These are phyloP conservation scores for Drosophila pallidifrons DNA, from an alignment of 1,140 invertebrate species.

Conservation along the genomic window DNA sequence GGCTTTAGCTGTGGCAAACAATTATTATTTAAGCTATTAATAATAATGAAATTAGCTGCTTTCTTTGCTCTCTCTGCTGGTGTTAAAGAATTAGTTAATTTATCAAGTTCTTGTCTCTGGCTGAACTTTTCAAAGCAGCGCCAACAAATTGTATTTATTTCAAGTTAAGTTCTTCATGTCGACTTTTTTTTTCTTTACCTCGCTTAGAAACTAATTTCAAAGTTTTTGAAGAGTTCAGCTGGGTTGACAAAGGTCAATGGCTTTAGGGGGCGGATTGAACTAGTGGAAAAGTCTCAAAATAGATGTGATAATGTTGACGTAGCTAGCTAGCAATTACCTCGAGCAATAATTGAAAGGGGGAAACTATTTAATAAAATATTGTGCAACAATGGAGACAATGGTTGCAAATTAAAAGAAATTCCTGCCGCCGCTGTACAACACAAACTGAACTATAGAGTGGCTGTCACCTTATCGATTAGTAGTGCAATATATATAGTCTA, in stretches of 20 bases:
- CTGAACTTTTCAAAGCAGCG: slow-evolving; percentile 3
- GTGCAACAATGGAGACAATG: not conserved
- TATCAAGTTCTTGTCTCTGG: slow-evolving; percentile 14
- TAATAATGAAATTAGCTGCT: slow-evolving; percentile 23
- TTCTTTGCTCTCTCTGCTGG: not conserved
- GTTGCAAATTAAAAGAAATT: not conserved
- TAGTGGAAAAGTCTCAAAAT: too few species aligned
- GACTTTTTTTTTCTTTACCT: not conserved
- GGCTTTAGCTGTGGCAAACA: slow-evolving; percentile 1
- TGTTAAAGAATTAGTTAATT: slow-evolving; percentile 24
- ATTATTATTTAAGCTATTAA: slow-evolving; percentile 23
- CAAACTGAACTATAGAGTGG: slow-evolving; percentile 5
- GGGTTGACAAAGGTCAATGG: slow-evolving; percentile 3
- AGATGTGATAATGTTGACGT: too few species aligned
- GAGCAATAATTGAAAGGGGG: too few species aligned
- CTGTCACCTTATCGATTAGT: slow-evolving; percentile 35
- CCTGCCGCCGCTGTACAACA: slow-evolving; percentile 2
- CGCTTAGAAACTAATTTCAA: slow-evolving; percentile 15
- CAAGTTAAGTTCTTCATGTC: slow-evolving; percentile 1
- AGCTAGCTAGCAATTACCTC: too few species aligned
- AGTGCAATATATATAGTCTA: slow-evolving; percentile 20
- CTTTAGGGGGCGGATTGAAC: not conserved
- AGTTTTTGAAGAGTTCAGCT: not conserved
- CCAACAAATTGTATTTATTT: slow-evolving; percentile 1
- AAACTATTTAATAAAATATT: not conserved